Conservation (phyloP, 2,888 invertebrate species). For the Chirona hameri region DNA sequence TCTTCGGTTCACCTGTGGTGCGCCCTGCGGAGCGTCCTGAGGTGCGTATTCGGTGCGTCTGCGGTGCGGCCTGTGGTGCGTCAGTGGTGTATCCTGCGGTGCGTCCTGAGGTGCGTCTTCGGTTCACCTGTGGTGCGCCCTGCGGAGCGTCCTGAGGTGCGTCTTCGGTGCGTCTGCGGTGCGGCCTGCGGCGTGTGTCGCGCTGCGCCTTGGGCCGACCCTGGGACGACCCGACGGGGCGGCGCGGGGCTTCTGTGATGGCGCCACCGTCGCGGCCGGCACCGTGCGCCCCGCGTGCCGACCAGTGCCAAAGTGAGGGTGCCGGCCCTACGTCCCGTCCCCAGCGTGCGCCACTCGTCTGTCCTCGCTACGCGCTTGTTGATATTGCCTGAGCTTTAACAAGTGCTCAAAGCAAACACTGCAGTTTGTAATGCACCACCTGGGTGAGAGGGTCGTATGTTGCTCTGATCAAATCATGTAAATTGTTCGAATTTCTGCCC, state of each 20-base stretch:
- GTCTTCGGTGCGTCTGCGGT: too few species aligned
- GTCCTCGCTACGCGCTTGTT: not conserved
- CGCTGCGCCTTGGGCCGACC: too few species aligned
- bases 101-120: not conserved
- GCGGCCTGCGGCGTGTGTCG: too few species aligned
- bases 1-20: too few species aligned
- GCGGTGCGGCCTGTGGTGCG: too few species aligned
- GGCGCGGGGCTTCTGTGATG: not conserved
- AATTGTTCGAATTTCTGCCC: not conserved
- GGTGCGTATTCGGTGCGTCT: too few species aligned
- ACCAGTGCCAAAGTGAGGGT: conserved; percentile 7
- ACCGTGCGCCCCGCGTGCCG: not conserved
- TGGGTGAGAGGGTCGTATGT: not conserved
- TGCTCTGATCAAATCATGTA: not conserved
- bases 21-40: too few species aligned
- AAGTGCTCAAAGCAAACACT: conserved; percentile 3
- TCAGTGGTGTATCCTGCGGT: not conserved
- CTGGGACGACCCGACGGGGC: not conserved
- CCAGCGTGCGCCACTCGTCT: not conserved
- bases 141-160: not conserved
- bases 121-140: not conserved
- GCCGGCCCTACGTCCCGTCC: not conserved
- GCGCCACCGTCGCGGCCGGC: not conserved
- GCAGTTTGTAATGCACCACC: too few species aligned
- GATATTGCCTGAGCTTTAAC: conserved; percentile 9